A percentile compares a stretch with the other conserved stretches of the same genome.
These are phyloP conservation scores for Procavia capensis DNA, from an alignment of 2,113 vertebrate species.

Conservation along the genomic window DNA sequence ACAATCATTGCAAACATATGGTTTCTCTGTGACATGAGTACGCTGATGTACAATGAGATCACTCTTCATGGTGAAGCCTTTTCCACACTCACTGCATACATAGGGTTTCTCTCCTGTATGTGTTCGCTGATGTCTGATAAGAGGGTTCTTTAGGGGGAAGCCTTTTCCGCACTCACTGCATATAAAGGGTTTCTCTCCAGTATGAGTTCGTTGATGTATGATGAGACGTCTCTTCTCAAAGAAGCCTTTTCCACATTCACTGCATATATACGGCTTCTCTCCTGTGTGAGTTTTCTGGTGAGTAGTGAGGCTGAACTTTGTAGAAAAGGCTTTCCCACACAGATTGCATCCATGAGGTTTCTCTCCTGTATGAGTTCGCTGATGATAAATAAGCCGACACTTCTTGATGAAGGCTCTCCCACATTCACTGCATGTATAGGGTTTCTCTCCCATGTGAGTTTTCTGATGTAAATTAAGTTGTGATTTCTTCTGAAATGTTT, in stretches of 20 bases:
- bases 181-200: slow-evolving; percentile 64
- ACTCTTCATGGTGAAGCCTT: slow-evolving; percentile 64
- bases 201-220: slow-evolving; percentile 65
- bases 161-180: slow-evolving; percentile 81
- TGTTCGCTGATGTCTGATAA: slow-evolving; percentile 69
- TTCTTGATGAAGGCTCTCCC: slow-evolving; percentile 71
- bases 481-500: slow-evolving; percentile 45
- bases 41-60: slow-evolving; percentile 23
- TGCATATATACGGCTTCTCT: slow-evolving; percentile 53
- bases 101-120: slow-evolving; percentile 70
- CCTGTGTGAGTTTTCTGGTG: slow-evolving; percentile 61
- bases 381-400: slow-evolving; percentile 43
- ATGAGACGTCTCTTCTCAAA: slow-evolving; percentile 53
- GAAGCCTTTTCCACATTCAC: slow-evolving; percentile 77
- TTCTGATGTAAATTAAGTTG: slow-evolving; percentile 39
- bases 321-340: slow-evolving; percentile 61
- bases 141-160: slow-evolving; percentile 61
- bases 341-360: slow-evolving; percentile 51
- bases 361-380: slow-evolving; percentile 59
- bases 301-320: slow-evolving; percentile 44
- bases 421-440: slow-evolving; percentile 64
- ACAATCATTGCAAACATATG: background rate
- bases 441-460: slow-evolving; percentile 66
- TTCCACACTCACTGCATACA: slow-evolving; percentile 48
- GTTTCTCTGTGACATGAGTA: slow-evolving; percentile 29